A percentile compares a stretch with the other conserved stretches of the same genome.
phyloP scores from a whole-genome alignment of 2,113 vertebrate species.

The Hoplias malabaricus region DNA sequence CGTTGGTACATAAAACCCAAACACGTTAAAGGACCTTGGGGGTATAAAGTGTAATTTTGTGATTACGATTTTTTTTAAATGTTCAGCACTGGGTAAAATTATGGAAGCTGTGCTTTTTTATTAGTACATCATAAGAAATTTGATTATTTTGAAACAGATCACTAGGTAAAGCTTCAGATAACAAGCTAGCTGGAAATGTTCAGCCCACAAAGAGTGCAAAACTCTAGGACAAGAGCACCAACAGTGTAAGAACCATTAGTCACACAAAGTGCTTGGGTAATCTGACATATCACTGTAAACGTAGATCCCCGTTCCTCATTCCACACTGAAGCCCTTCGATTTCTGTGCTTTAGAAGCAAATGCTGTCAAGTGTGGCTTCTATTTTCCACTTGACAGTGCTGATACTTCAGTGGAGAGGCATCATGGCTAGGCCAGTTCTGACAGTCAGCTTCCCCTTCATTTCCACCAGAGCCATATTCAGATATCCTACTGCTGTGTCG shows the following conservation, averaged over 20 bases:
- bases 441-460: slow-evolving; percentile 12
- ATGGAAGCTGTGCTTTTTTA: too few relatives aligned
- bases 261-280: background rate
- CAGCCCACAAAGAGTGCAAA: background rate
- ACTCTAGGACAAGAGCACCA: background rate
- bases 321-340: background rate
- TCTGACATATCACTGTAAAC: background rate
- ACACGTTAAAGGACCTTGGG: too few relatives aligned
- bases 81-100: too few relatives aligned
- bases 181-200: background rate
- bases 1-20: too few relatives aligned
- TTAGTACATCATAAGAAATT: background rate
- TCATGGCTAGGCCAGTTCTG: slow-evolving; percentile 16
- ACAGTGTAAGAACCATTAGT: background rate
- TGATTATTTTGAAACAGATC: background rate
- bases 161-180: background rate
- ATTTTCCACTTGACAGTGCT: slow-evolving; percentile 39
- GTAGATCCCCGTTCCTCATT: slow-evolving; percentile 3
- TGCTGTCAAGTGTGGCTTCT: slow-evolving; percentile 19
- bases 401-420: slow-evolving; percentile 36
- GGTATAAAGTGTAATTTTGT: too few relatives aligned
- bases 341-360: slow-evolving; percentile 28
- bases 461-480: slow-evolving; percentile 20
- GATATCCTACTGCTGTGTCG: background rate
- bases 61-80: too few relatives aligned